Base-by-base conservation (phyloP, 2,797 vertebrate species). In the Anabacerthia variegaticeps region DNA sequence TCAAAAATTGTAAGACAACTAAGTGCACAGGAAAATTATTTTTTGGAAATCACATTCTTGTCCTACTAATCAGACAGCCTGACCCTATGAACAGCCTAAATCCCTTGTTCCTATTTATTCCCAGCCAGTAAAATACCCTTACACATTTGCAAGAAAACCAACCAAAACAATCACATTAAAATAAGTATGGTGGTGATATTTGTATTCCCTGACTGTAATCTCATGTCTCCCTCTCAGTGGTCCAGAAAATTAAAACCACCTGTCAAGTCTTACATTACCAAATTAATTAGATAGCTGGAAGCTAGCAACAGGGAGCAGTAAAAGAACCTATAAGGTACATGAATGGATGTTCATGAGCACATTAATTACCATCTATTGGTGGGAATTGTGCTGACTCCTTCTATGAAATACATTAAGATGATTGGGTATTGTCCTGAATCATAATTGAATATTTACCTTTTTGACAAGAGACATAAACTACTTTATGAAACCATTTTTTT, bases 211-310 rank as follows among this genome's bases (percentile, higher is more conserved):
- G 30, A 72, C 74, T 91, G 30, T 72, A 92, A 75, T 85, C 39
- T 81, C 52, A 51, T 51, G 72, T 83, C 58, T 94, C 68, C 14
- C 75, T 93, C 69, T 96, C 92, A 95, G 75, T 95, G 89, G 89
- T 86, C 78, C 88, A 97, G 96, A 95, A 97, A 97, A 97, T 96
- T 95, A 96, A 96, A 97, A 79, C 49, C 83, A 96, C 94, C 87
- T 95, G 94, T 95, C 95, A 93, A 95, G 48, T 49, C 58, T 85
- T 92, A 85, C 59, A 68, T 92, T 96, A 97, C 65, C 43, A 85
- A 94, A 94, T 95, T 96, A 96, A 97, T 97, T 96, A 93, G 85
- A 92, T 74, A 92, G 72, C 72, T 90, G 74, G 71, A 96, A 96
- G 75, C 63, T 56, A 94, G 59, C 63, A 93, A 92, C 8, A 78